Base-by-base conservation (phyloP, 2,888 invertebrate species). In the Willowsia nigromaculata region DNA sequence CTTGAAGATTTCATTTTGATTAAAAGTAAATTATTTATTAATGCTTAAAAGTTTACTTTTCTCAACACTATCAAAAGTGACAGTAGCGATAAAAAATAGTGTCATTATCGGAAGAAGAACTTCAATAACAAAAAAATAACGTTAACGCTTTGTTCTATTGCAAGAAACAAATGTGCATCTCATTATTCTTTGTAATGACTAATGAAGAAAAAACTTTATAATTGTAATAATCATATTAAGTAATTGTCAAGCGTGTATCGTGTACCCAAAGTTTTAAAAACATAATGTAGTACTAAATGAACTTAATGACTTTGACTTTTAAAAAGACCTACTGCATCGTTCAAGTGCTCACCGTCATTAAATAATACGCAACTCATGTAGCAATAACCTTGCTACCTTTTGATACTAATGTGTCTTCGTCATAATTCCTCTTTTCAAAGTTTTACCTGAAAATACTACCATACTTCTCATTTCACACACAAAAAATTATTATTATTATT, bases 301-400 rank as follows among this genome's bases (percentile, higher is more conserved):
- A 27, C 76, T 47, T 76, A 76, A 76, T 76, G 76, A 76, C 76
- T 76, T 76, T 76, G 47, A 50, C 76, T 76, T 47, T 76, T 50
- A 50, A 37, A n/a, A n/a, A 71, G 68, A 71, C 68, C 40, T 71
- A 71, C 68, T 40, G 9, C 76, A 25, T 15, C 76, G 50, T 76
- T n/a, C 76, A 74, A 74, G 74, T 47, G 47, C 50, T 50, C 50
- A 13, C 13, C 30, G 11, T 76, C 50, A 76, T 76, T 76, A 76
- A 50, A 50, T 76, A 37, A 43, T 50, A 50, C n/a, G 15, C 6
- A 22, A 74, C 15, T 76, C n/a, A 22, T 30, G 76, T 50, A 76
- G 50, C 47, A 76, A 76, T 76, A 76, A 76, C 76, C 76, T 76
- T 76, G 76, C 30, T n/a, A 18, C 7, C 47, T 7, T 27, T 30